Percentiles rank a stretch among this genome's conserved stretches.
Conservation (phyloP, 1,140 invertebrate species). For the Marisa cornuarietis region DNA sequence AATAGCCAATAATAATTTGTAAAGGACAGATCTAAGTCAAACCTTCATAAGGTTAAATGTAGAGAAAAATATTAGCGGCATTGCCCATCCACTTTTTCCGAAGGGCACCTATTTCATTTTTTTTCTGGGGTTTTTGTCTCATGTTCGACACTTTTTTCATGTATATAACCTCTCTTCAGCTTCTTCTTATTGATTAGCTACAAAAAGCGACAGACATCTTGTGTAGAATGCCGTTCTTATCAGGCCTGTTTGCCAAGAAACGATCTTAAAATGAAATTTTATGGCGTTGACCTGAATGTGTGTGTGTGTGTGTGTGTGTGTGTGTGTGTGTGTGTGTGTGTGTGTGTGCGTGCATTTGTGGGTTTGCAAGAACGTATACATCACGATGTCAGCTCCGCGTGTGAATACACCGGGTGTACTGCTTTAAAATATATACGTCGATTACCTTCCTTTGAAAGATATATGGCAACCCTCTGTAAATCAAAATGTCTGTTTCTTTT, state of each 20-base stretch:
- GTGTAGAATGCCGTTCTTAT: not conserved
- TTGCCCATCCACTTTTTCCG: too few species aligned
- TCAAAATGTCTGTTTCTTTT: not conserved
- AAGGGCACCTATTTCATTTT: not conserved
- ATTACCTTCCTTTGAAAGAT: not conserved
- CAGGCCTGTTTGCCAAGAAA: conserved; percentile 14
- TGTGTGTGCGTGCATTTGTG: not conserved
- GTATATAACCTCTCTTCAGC: not conserved
- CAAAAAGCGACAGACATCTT: not conserved
- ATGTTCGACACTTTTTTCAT: not conserved
- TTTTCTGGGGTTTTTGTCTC: not conserved
- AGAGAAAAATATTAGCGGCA: too few species aligned
- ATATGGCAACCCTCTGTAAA: not conserved
- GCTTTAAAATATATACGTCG: not conserved
- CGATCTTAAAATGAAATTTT: conserved; percentile 7
- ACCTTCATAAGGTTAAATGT: too few species aligned
- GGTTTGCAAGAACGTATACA: not conserved
- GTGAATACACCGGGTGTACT: not conserved
- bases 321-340: conserved; percentile 11
- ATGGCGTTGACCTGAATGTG: not conserved
- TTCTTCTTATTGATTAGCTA: not conserved
- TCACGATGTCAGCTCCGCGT: not conserved
- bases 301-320: conserved; percentile 3
- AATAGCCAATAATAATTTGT: too few species aligned
- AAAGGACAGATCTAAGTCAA: too few species aligned